phyloP scores from a whole-genome alignment of 2,797 vertebrate genomes.

The Coregonus suidteri region DNA sequence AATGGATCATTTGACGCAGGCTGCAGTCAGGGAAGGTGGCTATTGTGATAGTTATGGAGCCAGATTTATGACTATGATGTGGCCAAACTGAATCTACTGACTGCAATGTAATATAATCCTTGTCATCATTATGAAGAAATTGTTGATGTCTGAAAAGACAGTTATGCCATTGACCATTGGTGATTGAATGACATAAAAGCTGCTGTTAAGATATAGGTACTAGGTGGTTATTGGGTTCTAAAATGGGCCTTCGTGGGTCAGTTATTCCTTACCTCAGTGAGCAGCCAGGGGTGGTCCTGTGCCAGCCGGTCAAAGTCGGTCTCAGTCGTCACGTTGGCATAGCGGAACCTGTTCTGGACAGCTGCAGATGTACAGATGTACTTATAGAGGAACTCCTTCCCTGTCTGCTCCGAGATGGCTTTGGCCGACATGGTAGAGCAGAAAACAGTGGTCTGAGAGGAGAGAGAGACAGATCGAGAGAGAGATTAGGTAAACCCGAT shows the following conservation, averaged over 20 bases:
- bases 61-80: neutral
- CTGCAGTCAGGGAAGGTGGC: neutral
- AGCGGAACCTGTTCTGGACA: constrained; percentile 93
- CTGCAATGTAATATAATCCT: neutral
- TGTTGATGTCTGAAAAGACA: neutral
- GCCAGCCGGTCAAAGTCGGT: constrained; percentile 77
- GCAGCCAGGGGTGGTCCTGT: constrained; percentile 91
- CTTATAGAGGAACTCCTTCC: constrained; percentile 95
- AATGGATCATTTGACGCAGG: constrained; percentile 26
- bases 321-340: constrained; percentile 77
- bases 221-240: neutral
- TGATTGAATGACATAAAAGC: neutral
- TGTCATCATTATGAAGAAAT: constrained; percentile 18
- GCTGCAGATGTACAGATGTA: constrained; percentile 88
- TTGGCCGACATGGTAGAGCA: constrained; percentile 77
- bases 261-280: constrained; percentile 83
- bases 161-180: neutral
- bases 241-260: neutral
- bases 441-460: constrained; percentile 35
- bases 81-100: neutral
- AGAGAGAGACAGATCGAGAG: neutral
- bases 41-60: constrained; percentile 21
- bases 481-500: neutral
- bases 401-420: constrained; percentile 85
- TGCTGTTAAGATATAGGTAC: neutral